Percentiles rank a stretch among this genome's conserved stretches.
Conservation (phyloP, 2,888 invertebrate species). For the Rhingia rostrata region DNA sequence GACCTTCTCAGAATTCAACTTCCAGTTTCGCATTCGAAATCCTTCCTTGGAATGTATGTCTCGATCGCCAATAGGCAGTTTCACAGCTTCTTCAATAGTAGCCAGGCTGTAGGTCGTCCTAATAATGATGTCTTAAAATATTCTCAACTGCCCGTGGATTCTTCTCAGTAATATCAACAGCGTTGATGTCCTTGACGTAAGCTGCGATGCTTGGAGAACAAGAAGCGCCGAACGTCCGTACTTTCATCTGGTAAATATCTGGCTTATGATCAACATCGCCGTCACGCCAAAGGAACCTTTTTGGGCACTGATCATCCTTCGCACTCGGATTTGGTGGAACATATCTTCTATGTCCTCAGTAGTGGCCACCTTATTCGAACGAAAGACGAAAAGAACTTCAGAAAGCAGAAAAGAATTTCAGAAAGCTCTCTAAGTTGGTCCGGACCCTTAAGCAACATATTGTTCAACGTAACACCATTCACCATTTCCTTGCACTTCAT, state of each 20-base stretch:
- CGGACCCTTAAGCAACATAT: conserved; percentile 77
- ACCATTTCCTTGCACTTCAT: too few species aligned
- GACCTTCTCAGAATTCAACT: not conserved
- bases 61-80: not conserved
- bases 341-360: conserved; percentile 38
- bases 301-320: conserved; percentile 32
- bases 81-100: not conserved
- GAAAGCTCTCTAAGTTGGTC: conserved; percentile 4
- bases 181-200: conserved; percentile 13
- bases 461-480: conserved; percentile 76
- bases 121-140: conserved; percentile 3
- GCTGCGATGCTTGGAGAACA: conserved; percentile 18
- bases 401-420: conserved; percentile 69
- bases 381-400: not conserved
- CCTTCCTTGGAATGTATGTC: not conserved
- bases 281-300: conserved; percentile 76
- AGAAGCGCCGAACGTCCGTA: not conserved
- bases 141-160: conserved; percentile 4
- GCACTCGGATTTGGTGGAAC: conserved; percentile 29
- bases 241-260: conserved; percentile 50
- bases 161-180: not conserved
- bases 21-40: not conserved
- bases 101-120: conserved; percentile 1
- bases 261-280: conserved; percentile 3
- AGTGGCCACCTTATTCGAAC: not conserved